Evolutionary conservation across 2,797 vertebrate species (phyloP).

Genomic region (Lithobates sylvaticus): DNA sequence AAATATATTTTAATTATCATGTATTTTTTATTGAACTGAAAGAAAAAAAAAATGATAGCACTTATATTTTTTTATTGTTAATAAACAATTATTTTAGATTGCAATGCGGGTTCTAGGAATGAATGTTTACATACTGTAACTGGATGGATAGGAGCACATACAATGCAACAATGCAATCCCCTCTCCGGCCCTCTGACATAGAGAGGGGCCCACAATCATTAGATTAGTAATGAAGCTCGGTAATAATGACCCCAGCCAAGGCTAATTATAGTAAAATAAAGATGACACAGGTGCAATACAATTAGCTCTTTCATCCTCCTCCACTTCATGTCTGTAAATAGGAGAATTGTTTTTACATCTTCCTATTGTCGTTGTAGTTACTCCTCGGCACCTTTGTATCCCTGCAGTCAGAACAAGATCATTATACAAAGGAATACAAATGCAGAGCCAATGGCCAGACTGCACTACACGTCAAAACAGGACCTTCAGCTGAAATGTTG

Average conservation of each 20-base stretch:
- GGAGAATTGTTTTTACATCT: conserved; percentile 10
- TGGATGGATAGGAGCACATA: neutral
- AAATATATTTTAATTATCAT: too few relatives aligned
- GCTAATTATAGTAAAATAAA: conserved; percentile 27
- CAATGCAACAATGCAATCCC: neutral
- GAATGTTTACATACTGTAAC: neutral
- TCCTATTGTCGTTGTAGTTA: neutral
- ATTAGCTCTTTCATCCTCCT: conserved; percentile 28
- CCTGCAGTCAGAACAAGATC: neutral
- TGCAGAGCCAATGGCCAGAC: too few relatives aligned
- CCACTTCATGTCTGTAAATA: neutral
- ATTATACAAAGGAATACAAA: neutral
- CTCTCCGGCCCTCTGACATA: neutral
- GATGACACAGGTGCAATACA: conserved; percentile 23
- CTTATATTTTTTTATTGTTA: too few relatives aligned
- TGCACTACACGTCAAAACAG: too few relatives aligned
- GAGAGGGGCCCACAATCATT: neutral
- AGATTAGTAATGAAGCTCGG: conserved; percentile 3
- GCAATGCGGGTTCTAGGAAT: too few relatives aligned
- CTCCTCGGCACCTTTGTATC: neutral
- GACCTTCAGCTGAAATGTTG: too few relatives aligned
- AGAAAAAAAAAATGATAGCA: too few relatives aligned
- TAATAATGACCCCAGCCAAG: conserved; percentile 24
- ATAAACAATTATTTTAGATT: too few relatives aligned
- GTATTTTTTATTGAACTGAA: too few relatives aligned